These are phyloP conservation scores for Petrolisthes manimaculis DNA, from an alignment of 2,888 invertebrate species.

Conservation along the genomic window DNA sequence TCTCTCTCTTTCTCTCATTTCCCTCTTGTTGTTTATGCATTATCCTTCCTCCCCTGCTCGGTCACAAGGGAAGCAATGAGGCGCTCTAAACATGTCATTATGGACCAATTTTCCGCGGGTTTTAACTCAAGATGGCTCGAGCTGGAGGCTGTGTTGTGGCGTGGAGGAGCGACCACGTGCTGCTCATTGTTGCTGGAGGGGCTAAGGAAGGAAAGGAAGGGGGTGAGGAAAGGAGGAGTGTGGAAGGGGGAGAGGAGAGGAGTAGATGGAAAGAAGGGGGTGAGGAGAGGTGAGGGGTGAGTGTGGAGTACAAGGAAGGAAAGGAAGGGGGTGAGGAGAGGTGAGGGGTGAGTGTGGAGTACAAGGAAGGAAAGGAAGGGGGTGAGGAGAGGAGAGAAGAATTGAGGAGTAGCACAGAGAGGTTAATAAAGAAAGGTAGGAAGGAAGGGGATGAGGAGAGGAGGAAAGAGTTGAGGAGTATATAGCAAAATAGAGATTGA, in stretches of 20 bases:
- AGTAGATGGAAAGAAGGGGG: not conserved
- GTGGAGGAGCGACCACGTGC: not conserved
- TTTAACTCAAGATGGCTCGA: constrained; percentile 1
- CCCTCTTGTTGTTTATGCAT: constrained; percentile 11
- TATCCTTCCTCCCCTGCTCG: constrained; percentile 2
- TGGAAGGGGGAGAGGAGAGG: not conserved
- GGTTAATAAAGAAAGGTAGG: not conserved
- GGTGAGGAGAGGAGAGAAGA: not conserved
- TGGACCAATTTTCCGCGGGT: constrained; percentile 8
- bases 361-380: not conserved
- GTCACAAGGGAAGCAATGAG: constrained; percentile 18
- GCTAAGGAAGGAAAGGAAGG: too few species aligned
- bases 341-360: not conserved
- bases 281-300: not conserved
- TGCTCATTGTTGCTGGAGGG: not conserved
- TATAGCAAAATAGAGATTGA: too few species aligned
- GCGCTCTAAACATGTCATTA: constrained; percentile 9
- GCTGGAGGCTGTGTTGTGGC: too few species aligned
- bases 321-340: not conserved
- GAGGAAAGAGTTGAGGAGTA: not conserved
- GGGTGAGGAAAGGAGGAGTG: too few species aligned
- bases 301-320: not conserved
- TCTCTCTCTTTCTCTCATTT: constrained; percentile 14
- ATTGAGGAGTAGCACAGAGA: not conserved
- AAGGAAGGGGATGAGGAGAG: not conserved